These are phyloP conservation scores for Carterocephalus palaemon DNA, from an alignment of 2,888 invertebrate genomes.

Conservation along the genomic window DNA sequence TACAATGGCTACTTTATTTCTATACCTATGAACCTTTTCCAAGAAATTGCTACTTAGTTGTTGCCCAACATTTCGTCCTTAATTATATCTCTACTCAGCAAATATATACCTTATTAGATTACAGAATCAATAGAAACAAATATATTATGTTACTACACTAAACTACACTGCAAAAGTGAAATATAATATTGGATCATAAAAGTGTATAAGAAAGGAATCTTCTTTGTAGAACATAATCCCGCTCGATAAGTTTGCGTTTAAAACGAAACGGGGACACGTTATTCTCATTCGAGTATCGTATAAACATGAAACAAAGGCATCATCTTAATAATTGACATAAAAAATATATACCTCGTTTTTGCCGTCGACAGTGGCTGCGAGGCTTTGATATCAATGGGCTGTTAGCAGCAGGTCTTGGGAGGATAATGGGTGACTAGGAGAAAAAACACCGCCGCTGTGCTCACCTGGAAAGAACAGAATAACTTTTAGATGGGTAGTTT, in stretches of 20 bases:
- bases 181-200: too few relatives aligned
- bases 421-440: constrained; percentile 22
- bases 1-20: too few relatives aligned
- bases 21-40: too few relatives aligned
- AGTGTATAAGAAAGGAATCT: too few relatives aligned
- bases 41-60: too few relatives aligned
- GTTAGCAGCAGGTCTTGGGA: constrained; percentile 14
- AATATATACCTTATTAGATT: too few relatives aligned
- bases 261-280: background rate
- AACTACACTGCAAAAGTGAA: too few relatives aligned
- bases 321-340: constrained; percentile 13
- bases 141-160: too few relatives aligned
- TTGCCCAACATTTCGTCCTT: too few relatives aligned
- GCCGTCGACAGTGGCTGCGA: constrained; percentile 17
- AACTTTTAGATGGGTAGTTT: constrained; percentile 21
- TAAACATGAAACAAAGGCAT: constrained; percentile 7
- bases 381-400: constrained; percentile 20
- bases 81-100: too few relatives aligned
- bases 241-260: background rate
- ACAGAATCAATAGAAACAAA: too few relatives aligned
- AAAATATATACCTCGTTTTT: constrained; percentile 6
- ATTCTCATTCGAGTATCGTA: background rate
- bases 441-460: constrained; percentile 30
- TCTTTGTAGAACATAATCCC: background rate
- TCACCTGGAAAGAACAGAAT: constrained; percentile 35